phyloP scores from a whole-genome alignment of 2,113 vertebrate species.

The Syrmaticus mikado region DNA sequence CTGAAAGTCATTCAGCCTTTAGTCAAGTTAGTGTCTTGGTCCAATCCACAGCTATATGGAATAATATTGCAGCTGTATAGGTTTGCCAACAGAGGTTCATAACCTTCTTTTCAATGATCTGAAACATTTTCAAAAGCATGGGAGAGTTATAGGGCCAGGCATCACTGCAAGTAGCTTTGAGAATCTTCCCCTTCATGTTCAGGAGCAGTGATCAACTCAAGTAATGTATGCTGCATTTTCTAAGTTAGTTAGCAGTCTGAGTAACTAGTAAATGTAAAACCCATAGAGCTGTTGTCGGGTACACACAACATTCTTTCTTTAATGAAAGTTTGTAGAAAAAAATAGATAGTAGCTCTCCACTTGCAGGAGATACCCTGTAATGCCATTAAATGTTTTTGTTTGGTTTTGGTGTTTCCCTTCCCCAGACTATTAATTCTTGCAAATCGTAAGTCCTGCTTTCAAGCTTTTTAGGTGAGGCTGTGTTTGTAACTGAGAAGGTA shows the following conservation, averaged over 20 bases:
- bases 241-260: neutral
- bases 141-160: neutral
- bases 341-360: neutral
- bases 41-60: neutral
- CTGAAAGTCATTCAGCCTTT: neutral
- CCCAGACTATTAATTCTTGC: neutral
- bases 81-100: neutral
- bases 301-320: neutral
- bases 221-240: neutral
- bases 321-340: neutral
- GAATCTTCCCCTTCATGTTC: neutral
- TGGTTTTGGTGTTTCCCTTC: neutral
- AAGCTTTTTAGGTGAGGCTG: neutral
- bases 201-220: neutral
- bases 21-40: neutral
- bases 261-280: neutral
- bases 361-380: neutral
- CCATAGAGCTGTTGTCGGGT: neutral
- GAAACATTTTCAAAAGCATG: neutral
- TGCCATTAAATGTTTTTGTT: neutral
- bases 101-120: neutral
- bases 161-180: neutral
- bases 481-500: neutral
- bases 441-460: neutral
- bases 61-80: neutral